Evolutionary conservation across 2,797 vertebrate genomes (phyloP).

Genomic region (Urophycis tenuis): DNA sequence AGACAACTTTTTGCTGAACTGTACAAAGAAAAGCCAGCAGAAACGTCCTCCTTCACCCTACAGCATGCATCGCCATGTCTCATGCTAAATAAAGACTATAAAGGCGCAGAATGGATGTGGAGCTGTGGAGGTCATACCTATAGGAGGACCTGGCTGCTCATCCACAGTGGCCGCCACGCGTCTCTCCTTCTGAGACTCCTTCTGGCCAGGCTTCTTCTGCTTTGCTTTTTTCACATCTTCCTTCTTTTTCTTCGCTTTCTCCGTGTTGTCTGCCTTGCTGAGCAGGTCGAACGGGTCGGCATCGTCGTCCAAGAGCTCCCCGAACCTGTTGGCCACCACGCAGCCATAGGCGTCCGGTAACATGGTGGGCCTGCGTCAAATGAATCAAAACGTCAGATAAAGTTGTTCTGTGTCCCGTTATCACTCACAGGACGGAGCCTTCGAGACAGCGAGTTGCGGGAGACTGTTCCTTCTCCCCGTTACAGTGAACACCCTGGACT

Average conservation of each 20-base stretch:
- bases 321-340: slow-evolving; percentile 82
- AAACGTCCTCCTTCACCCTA: slow-evolving; percentile 12
- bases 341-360: slow-evolving; percentile 84
- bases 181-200: slow-evolving; percentile 78
- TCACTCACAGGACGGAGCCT: neutral
- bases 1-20: slow-evolving; percentile 4
- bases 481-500: neutral
- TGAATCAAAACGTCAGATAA: neutral
- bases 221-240: slow-evolving; percentile 55
- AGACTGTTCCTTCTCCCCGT: neutral
- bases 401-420: neutral
- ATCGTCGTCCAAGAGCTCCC: slow-evolving; percentile 83
- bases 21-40: slow-evolving; percentile 55
- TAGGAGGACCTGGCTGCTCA: slow-evolving; percentile 13
- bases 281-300: slow-evolving; percentile 86
- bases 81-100: too few species aligned
- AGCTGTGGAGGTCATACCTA: slow-evolving; percentile 27
- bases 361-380: slow-evolving; percentile 58
- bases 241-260: slow-evolving; percentile 50
- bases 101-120: too few species aligned
- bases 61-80: slow-evolving; percentile 11
- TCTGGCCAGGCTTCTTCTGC: slow-evolving; percentile 61
- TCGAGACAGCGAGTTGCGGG: neutral
- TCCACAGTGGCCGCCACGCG: slow-evolving; percentile 24
- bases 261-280: slow-evolving; percentile 59